A percentile compares a stretch with the other conserved stretches of the same genome.
These are phyloP conservation scores for Dicrurus megarhynchus DNA, from an alignment of 2,113 vertebrate genomes.

Conservation along the genomic window DNA sequence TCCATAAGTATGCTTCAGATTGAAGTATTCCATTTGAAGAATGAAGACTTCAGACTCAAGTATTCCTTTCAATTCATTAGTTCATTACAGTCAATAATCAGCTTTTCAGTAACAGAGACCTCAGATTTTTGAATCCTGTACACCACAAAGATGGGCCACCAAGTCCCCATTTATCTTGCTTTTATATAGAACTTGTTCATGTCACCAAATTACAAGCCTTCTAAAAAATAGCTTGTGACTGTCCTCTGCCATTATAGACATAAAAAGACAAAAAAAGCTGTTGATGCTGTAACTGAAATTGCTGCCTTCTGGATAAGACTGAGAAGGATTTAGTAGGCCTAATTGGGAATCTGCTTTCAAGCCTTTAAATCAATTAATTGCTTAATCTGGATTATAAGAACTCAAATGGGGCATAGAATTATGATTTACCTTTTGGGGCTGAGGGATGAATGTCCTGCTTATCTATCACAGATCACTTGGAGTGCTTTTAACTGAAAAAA, in stretches of 20 bases:
- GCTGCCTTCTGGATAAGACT: background rate
- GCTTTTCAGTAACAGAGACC: background rate
- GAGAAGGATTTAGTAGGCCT: background rate
- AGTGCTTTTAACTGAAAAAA: background rate
- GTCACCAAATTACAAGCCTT: background rate
- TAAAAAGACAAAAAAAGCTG: background rate
- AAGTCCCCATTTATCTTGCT: background rate
- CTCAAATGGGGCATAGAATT: background rate
- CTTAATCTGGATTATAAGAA: background rate
- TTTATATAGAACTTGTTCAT: background rate
- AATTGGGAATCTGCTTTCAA: background rate
- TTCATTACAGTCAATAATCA: background rate
- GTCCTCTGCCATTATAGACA: background rate
- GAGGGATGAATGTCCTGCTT: background rate
- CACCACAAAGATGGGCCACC: background rate
- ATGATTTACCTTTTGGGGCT: background rate
- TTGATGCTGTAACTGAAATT: background rate
- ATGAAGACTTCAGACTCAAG: background rate
- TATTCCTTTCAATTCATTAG: background rate
- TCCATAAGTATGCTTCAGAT: background rate
- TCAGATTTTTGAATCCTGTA: background rate
- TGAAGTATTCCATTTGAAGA: background rate
- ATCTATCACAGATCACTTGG: background rate
- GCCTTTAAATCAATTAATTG: background rate
- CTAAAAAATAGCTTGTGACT: background rate